These are phyloP conservation scores for Scolanthus callimorphus DNA, from an alignment of 92 coral and sea anemone genomes.

Conservation along the genomic window DNA sequence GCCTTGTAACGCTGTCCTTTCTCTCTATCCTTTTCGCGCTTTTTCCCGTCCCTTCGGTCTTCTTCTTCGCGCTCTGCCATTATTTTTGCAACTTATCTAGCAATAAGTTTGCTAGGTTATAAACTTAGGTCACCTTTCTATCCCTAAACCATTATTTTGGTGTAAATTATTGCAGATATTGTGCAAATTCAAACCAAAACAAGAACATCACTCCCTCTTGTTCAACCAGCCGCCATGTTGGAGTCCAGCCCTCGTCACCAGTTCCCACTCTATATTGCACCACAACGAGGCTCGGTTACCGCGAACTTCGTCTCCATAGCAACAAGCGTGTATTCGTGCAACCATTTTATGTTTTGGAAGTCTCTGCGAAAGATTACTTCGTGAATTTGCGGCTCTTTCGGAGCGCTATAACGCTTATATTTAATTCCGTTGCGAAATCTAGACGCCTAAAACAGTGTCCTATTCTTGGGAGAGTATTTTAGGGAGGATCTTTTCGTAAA, in stretches of 20 bases:
- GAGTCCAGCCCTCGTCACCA: background rate
- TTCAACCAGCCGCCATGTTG: slow-evolving; percentile 69
- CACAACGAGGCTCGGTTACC: background rate
- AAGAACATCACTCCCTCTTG: no score
- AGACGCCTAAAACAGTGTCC: no score
- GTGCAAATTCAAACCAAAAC: no score
- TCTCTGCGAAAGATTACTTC: no score
- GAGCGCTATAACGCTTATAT: no score
- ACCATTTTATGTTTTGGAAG: background rate
- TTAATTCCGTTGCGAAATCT: no score
- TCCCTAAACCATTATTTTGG: no score
- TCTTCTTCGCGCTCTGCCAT: slow-evolving; percentile 91
- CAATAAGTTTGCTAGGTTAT: no score
- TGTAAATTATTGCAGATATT: no score
- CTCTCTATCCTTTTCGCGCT: slow-evolving; percentile 66
- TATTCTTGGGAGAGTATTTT: background rate
- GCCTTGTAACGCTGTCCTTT: slow-evolving; percentile 77
- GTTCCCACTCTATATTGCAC: slow-evolving; percentile 17
- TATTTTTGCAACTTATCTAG: no score
- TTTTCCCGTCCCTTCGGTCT: slow-evolving; percentile 79
- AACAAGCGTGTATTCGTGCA: slow-evolving; percentile 17
- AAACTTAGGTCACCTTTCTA: no score
- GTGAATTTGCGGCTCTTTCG: no score
- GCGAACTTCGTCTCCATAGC: slow-evolving; percentile 29
- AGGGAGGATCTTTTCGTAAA: background rate